These are phyloP conservation scores for Yponomeuta sedellus DNA, from an alignment of 2,888 invertebrate genomes.

Conservation along the genomic window DNA sequence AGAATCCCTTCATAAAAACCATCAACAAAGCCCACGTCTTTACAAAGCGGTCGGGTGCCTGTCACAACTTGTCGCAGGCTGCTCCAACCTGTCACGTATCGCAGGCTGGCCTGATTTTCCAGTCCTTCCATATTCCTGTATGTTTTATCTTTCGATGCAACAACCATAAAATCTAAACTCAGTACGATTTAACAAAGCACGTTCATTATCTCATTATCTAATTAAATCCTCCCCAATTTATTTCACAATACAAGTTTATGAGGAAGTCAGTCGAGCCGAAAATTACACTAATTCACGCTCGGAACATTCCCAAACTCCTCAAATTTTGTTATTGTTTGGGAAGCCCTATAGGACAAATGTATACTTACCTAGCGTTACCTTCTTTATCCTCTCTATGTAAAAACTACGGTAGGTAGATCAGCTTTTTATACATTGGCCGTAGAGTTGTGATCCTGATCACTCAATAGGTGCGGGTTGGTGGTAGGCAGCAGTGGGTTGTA, in stretches of 20 bases:
- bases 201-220: background rate
- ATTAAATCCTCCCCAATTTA: background rate
- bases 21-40: background rate
- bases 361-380: background rate
- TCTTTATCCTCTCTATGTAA: background rate
- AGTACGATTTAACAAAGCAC: background rate
- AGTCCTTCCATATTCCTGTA: background rate
- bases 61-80: slow-evolving; percentile 12
- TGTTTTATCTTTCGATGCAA: background rate
- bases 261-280: background rate
- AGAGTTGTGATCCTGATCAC: background rate
- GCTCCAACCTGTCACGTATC: background rate
- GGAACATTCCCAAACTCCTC: background rate
- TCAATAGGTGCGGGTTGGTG: no score
- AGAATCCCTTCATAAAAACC: background rate
- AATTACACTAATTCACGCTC: background rate
- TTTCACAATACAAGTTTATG: background rate
- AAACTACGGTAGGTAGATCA: no score
- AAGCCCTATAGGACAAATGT: background rate
- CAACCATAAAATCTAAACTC: background rate
- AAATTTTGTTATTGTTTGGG: background rate
- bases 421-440: background rate
- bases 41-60: background rate
- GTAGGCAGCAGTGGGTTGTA: no score
- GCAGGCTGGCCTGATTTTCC: background rate